Base-by-base conservation (phyloP, 2,888 invertebrate species). In the Xanthorhoe designata region DNA sequence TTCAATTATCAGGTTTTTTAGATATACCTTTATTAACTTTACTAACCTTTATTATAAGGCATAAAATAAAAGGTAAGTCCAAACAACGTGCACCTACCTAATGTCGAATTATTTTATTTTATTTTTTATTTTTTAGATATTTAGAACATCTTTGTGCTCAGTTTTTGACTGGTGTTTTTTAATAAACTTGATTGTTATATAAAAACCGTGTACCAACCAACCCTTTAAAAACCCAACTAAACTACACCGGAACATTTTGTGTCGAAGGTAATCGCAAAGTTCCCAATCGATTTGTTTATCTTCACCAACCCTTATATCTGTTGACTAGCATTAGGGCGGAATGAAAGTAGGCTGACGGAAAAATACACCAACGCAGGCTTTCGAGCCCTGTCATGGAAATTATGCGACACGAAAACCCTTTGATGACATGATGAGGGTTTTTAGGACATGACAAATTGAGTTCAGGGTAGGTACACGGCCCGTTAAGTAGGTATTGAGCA, bases 271-370 rank as follows among this genome's bases (percentile, higher is more conserved):
- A 59, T 59, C 35, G 32, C 9, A 17, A 15, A 19, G 54, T 38
- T 29, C 9, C 74, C 81, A 80, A 83, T 82, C 76, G 72, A 81
- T 82, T 79, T 83, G 81, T 80, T 82, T 80, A 73, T 63, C 55
- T 64, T 64, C 65, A 75, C 75, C 78, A 76, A 82, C 80, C 79
- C 80, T 79, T 84, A 79, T 81, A 74, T 78, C 56, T 64, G 19
- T 54, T 59, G 58, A 49, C 35, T 1, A 49, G 42, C 55, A 64
- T 61, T 61, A 51, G 51, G 57, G 56, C 32, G 52, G 24, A 45
- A 15, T 32, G 64, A 68, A 83, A 74, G 73, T 79, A 77, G 77
- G 75, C 67, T 70, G 75, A 70, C 77, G 86, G 83, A 86, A 86
- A 86, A 82, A 81, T 80, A 82, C 69, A 66, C 70, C 69, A 64